Conservation (phyloP, 2,113 vertebrate genomes). For the Mobula birostris region DNA sequence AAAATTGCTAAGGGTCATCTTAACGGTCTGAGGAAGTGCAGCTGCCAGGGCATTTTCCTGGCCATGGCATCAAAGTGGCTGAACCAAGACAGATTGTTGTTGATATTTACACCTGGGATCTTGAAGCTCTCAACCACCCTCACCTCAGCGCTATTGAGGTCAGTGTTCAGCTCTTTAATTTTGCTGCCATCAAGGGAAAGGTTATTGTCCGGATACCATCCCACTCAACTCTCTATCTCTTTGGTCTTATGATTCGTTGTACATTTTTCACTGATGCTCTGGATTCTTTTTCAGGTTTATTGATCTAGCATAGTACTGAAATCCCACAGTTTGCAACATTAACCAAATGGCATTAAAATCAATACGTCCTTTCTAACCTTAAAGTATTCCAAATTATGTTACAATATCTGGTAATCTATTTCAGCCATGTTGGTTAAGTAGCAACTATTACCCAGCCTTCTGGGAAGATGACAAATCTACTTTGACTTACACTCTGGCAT, state of each 20-base stretch:
- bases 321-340: neutral
- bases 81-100: too few species aligned
- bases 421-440: neutral
- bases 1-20: too few species aligned
- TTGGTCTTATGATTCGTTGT: neutral
- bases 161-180: too few species aligned
- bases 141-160: too few species aligned
- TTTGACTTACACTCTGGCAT: neutral
- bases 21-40: too few species aligned
- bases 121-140: too few species aligned
- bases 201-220: too few species aligned
- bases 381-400: neutral
- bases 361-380: neutral
- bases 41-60: too few species aligned
- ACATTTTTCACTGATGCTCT: neutral
- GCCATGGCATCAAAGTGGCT: too few species aligned
- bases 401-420: neutral
- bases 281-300: neutral
- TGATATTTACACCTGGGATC: too few species aligned
- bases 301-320: neutral
- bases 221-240: too few species aligned
- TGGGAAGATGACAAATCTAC: neutral
- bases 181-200: too few species aligned
- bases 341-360: neutral
- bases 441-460: neutral